A percentile compares a stretch with the other conserved stretches of the same genome.
phyloP scores from a whole-genome alignment of 2,113 vertebrate species.

The Psilopsiagon aymara region DNA sequence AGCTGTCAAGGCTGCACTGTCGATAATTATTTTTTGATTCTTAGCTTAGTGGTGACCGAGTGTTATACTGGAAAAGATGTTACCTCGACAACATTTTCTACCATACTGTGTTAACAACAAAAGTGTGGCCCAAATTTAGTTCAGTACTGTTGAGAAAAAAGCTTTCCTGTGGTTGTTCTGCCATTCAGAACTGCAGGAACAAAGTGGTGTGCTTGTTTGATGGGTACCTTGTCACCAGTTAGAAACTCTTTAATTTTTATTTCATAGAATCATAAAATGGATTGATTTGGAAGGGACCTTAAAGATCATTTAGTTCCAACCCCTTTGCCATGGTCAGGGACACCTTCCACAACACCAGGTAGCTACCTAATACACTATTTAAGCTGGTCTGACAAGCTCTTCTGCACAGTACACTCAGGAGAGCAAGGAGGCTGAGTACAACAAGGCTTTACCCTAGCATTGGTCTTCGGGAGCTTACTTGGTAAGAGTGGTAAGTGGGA shows the following conservation, averaged over 20 bases:
- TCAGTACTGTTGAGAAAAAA: background rate
- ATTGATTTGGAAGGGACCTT: background rate
- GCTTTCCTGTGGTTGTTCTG: conserved; percentile 12
- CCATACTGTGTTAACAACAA: conserved; percentile 6
- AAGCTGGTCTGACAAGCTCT: background rate
- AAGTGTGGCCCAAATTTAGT: conserved; percentile 11
- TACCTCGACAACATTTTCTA: background rate
- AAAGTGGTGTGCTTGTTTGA: background rate
- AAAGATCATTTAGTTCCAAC: background rate
- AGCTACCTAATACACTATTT: background rate
- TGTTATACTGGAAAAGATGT: conserved; percentile 37
- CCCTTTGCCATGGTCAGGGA: background rate
- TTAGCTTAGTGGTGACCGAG: background rate
- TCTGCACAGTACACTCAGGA: background rate
- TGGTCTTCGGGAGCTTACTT: background rate
- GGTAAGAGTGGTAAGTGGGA: background rate
- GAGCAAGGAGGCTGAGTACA: background rate
- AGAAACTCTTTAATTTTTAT: conserved; percentile 8
- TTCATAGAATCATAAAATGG: background rate
- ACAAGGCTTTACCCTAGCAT: background rate
- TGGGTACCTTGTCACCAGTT: background rate
- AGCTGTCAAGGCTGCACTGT: background rate
- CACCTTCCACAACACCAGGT: background rate
- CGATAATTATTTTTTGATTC: conserved; percentile 37
- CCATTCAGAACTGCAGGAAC: background rate